Evolutionary conservation across 2,113 vertebrate species (phyloP).

Genomic region (Platysternon megacephalum): DNA sequence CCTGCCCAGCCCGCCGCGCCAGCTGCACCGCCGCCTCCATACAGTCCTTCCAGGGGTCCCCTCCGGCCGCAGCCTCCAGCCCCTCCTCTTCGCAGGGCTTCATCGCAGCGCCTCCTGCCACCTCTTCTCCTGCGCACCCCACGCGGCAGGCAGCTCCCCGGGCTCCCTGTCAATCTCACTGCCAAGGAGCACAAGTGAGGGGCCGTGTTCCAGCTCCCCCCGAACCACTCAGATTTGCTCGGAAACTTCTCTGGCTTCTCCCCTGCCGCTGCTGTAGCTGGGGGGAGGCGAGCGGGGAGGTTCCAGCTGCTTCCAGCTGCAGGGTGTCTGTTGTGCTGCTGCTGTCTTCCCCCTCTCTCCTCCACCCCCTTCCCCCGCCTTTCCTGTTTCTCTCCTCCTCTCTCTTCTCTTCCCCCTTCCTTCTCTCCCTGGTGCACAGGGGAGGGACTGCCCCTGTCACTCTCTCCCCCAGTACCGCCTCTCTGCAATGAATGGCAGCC

Average conservation of each 20-base stretch:
- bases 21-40: slow-evolving; percentile 79
- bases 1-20: slow-evolving; percentile 81
- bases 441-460: neutral
- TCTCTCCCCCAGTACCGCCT: slow-evolving; percentile 11
- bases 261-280: neutral
- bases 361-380: neutral
- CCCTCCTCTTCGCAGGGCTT: slow-evolving; percentile 51
- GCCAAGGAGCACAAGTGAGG: neutral
- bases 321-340: neutral
- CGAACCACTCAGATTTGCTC: neutral
- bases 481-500: neutral
- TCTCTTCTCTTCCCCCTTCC: neutral
- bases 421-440: neutral
- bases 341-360: no score
- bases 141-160: neutral
- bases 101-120: slow-evolving; percentile 50
- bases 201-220: no score
- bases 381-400: neutral
- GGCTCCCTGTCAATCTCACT: neutral
- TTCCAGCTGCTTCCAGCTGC: no score
- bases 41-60: slow-evolving; percentile 78
- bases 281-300: neutral
- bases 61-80: neutral
- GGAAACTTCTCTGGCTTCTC: neutral
- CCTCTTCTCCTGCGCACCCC: neutral